phyloP scores from a whole-genome alignment of 2,113 vertebrate species.

The Phyllostomus hastatus region DNA sequence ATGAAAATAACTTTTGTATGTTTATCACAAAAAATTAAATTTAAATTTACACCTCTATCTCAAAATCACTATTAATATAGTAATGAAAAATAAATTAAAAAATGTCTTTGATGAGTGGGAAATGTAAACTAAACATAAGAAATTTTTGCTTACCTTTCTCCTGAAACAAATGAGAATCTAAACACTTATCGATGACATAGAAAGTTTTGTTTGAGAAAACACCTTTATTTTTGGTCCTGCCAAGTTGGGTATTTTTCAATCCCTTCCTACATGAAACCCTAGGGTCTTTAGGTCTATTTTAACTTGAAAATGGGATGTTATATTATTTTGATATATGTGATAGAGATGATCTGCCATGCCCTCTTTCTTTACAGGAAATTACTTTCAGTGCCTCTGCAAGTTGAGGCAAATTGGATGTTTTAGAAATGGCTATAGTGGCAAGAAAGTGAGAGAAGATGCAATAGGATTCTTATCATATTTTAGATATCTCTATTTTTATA shows the following conservation, averaged over 20 bases:
- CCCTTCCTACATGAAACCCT: neutral
- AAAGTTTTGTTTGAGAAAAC: neutral
- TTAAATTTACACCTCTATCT: neutral
- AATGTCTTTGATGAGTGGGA: neutral
- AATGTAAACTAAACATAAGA: neutral
- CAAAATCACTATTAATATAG: neutral
- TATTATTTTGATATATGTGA: conserved; percentile 9
- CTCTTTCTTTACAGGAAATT: conserved; percentile 55
- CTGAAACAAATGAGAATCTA: neutral
- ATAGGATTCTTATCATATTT: conserved; percentile 18
- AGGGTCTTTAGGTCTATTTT: conserved; percentile 32
- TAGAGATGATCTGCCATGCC: neutral
- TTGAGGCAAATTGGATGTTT: conserved; percentile 55
- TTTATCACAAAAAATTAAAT: neutral
- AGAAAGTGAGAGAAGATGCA: neutral
- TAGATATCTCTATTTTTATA: conserved; percentile 5
- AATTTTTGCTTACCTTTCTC: neutral
- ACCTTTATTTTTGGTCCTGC: neutral
- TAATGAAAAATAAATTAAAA: neutral
- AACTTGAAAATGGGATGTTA: conserved; percentile 26
- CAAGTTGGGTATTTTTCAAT: neutral
- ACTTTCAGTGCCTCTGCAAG: conserved; percentile 44
- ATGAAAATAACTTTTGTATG: neutral
- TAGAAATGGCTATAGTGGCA: neutral
- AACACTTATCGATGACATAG: neutral